A percentile compares a stretch with the other conserved stretches of the same genome.
Evolutionary conservation across 2,113 vertebrate species (phyloP).

Genomic region (Hemiscyllium ocellatum): DNA sequence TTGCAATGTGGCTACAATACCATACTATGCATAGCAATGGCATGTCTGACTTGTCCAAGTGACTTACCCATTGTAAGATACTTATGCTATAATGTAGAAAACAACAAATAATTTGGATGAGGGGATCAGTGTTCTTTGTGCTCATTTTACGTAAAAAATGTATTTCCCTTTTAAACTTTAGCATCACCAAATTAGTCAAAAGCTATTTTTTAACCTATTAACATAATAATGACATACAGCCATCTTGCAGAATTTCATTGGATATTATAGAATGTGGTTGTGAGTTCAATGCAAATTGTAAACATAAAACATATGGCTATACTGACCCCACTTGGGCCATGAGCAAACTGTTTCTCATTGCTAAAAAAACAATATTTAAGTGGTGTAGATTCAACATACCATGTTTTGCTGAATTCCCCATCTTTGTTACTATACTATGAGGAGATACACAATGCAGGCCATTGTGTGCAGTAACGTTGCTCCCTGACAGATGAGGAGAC

Average conservation of each 20-base stretch:
- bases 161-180: neutral
- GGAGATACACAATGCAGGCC: neutral
- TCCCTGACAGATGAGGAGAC: neutral
- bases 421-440: neutral
- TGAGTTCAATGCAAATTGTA: neutral
- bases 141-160: neutral
- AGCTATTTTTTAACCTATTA: neutral
- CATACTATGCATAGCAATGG: neutral
- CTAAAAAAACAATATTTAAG: neutral
- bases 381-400: neutral
- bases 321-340: neutral
- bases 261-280: neutral
- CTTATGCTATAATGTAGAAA: neutral
- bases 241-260: neutral
- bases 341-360: neutral
- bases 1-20: neutral
- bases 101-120: neutral
- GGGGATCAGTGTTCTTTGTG: neutral
- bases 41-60: neutral
- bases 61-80: neutral
- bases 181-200: neutral
- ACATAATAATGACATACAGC: neutral
- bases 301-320: neutral
- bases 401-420: neutral
- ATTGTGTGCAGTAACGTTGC: neutral